These are phyloP conservation scores for Pampus argenteus DNA, from an alignment of 2,797 vertebrate genomes.

Conservation along the genomic window DNA sequence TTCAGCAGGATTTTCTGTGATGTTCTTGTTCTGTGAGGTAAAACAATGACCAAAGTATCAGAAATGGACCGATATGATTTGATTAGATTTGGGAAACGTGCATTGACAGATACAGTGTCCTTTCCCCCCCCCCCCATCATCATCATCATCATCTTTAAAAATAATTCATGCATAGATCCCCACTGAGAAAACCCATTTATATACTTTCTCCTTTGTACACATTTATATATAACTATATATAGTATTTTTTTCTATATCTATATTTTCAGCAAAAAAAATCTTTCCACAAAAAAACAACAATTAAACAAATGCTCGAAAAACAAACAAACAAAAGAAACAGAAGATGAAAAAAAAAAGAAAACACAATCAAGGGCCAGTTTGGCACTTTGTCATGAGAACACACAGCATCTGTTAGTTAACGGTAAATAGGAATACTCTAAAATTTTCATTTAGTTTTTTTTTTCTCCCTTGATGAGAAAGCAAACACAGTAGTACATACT, in stretches of 20 bases:
- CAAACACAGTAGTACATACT: slow-evolving; percentile 77
- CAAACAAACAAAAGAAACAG: slow-evolving; percentile 38
- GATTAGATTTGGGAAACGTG: slow-evolving; percentile 78
- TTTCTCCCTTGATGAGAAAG: slow-evolving; percentile 65
- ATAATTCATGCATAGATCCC: slow-evolving; percentile 89
- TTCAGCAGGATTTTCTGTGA: slow-evolving; percentile 7
- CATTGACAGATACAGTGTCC: slow-evolving; percentile 74
- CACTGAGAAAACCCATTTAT: slow-evolving; percentile 83
- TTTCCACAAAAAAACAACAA: slow-evolving; percentile 78
- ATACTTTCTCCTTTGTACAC: slow-evolving; percentile 86
- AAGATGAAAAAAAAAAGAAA: slow-evolving; percentile 61
- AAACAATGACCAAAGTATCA: slow-evolving; percentile 48
- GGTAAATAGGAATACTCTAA: slow-evolving; percentile 63
- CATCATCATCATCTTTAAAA: slow-evolving; percentile 75
- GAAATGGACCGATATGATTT: slow-evolving; percentile 54
- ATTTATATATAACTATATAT: slow-evolving; percentile 86
- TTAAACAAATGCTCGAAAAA: slow-evolving; percentile 68
- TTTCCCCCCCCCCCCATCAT: too few relatives aligned
- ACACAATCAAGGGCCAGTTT: slow-evolving; percentile 80
- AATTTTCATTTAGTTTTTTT: slow-evolving; percentile 60
- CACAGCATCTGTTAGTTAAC: slow-evolving; percentile 72
- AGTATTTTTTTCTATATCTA: slow-evolving; percentile 85
- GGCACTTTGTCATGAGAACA: slow-evolving; percentile 82
- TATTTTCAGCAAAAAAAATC: slow-evolving; percentile 79
- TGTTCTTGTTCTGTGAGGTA: slow-evolving; percentile 34